Evolutionary conservation across 2,888 invertebrate genomes (phyloP), one percentile per base, ranked within the genome.

Genomic region (Lasioglossum calceatum): DNA sequence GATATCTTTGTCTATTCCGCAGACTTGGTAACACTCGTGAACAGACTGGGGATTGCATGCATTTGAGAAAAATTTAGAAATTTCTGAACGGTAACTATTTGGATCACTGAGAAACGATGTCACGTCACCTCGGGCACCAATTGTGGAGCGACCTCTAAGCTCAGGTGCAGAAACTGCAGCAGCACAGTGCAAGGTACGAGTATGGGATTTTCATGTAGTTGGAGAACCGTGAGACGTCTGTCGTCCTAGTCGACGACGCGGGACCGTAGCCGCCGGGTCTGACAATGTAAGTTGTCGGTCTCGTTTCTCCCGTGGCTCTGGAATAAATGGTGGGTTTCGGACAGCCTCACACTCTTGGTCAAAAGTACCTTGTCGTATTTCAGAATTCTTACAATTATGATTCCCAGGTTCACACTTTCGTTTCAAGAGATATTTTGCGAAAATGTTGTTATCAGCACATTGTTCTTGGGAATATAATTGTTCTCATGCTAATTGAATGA

Each of bases 131-230:
- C 47, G 8, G 23, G 2, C 23, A 70, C 36, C 70, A 23, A 36
- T 36, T 8, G 39, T 23, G 70, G 4, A 19, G 36, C 23, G 19
- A 39, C 54, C 74, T 23, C 36, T 74, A 72, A 58, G 19, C 74
- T 14, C 61, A 70, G 44, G 50, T 2, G 50, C 44, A 58, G 42
- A 70, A 32, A 64, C 50, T 54, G 64, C 70, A 50, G 61, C 64
- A 36, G 36, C 32, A 7, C 23, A n/a, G 32, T 75, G 67, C 44
- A n/a, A 73, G 42, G 61, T 78, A 74, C 81, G 82, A 82, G 83
- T 90, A 89, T 90, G 87, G 89, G 86, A 87, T 89, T 90, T 89
- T 83, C 90, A 50, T 87, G 90, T 88, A 90, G 79, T 77, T 81
- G 72, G 64, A 44, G 77, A 73, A 73, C 75, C 71, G 67, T 86